phyloP scores from a whole-genome alignment of 2,113 vertebrate genomes.

The Geococcyx californianus region DNA sequence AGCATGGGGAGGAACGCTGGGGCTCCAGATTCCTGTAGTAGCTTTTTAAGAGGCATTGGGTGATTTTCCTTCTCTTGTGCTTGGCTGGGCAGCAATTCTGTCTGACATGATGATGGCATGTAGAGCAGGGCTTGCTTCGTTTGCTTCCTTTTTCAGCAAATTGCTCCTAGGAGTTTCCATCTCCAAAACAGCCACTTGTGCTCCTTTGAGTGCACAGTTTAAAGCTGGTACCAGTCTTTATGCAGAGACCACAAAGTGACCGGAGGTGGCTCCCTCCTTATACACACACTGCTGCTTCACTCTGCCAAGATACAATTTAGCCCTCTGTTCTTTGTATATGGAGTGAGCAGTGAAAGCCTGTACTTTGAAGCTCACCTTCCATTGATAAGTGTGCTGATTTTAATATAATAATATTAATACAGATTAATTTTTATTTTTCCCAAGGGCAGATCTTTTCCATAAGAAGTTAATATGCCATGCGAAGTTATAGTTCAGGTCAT shows the following conservation, averaged over 20 bases:
- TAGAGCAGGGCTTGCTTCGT: conserved; percentile 6
- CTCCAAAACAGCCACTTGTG: neutral
- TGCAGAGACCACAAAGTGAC: neutral
- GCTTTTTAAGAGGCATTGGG: neutral
- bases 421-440: neutral
- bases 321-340: neutral
- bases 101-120: neutral
- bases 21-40: neutral
- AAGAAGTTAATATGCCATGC: conserved; percentile 33
- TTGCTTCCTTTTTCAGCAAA: conserved; percentile 27
- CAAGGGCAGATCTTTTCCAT: neutral
- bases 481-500: conserved; percentile 55
- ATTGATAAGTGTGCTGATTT: neutral
- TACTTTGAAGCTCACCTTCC: neutral
- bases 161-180: neutral
- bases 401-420: neutral
- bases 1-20: neutral
- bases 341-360: neutral
- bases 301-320: neutral
- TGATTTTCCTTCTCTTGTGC: conserved; percentile 32
- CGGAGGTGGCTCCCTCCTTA: neutral
- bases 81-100: conserved; percentile 8
- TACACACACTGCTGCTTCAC: neutral
- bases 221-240: neutral
- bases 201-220: neutral